These are phyloP conservation scores for Iguana delicatissima DNA, from an alignment of 2,797 vertebrate species.

Conservation along the genomic window DNA sequence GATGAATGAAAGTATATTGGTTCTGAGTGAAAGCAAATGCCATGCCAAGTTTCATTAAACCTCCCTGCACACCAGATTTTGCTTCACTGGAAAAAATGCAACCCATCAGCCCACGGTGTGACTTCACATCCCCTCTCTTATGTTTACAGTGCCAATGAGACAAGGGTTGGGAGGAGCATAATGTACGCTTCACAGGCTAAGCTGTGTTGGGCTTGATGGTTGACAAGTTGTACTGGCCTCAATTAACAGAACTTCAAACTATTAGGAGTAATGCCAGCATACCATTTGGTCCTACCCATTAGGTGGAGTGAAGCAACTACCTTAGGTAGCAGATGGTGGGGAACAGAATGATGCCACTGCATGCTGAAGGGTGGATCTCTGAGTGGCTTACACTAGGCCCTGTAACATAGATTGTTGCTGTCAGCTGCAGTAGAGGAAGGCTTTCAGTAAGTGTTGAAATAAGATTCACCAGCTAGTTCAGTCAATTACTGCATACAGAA, in stretches of 20 bases:
- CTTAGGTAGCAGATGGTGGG: background rate
- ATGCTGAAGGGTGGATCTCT: background rate
- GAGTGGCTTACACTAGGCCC: background rate
- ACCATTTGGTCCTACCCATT: background rate
- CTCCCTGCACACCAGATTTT: background rate
- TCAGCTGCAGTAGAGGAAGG: background rate
- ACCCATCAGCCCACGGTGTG: background rate
- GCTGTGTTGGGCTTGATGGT: background rate
- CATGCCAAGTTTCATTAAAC: background rate
- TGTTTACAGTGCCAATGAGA: background rate
- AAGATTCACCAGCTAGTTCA: background rate
- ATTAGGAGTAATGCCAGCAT: too few relatives aligned
- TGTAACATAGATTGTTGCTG: background rate
- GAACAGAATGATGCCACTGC: background rate
- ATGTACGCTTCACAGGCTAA: too few relatives aligned
- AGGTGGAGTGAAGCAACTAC: background rate
- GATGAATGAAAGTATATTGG: background rate
- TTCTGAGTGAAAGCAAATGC: slow-evolving; percentile 6
- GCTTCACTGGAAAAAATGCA: background rate
- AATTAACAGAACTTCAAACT: background rate
- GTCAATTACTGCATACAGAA: background rate
- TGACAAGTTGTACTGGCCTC: background rate
- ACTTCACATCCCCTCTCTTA: background rate
- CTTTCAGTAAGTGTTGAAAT: background rate
- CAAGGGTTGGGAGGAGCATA: background rate